phyloP scores from a whole-genome alignment of 2,888 invertebrate species.

The Stramonita haemastoma region DNA sequence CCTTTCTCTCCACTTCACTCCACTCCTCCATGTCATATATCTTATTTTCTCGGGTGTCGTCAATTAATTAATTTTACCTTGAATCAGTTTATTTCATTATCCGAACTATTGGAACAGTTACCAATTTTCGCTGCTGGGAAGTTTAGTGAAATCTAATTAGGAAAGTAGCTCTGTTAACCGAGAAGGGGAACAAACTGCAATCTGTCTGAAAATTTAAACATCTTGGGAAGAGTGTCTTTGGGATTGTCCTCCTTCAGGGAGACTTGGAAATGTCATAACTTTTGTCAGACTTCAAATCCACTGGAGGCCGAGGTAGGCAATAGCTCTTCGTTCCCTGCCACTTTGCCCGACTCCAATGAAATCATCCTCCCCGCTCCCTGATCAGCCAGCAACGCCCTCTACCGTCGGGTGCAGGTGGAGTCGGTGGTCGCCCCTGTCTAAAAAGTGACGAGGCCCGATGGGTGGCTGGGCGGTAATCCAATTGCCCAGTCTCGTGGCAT shows the following conservation, averaged over 20 bases:
- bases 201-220: not conserved
- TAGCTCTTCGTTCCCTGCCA: constrained; percentile 32
- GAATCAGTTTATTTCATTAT: too few species aligned
- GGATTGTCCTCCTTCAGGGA: not conserved
- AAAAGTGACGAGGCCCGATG: constrained; percentile 30
- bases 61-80: too few species aligned
- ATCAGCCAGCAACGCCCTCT: constrained; percentile 30
- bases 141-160: too few species aligned
- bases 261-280: constrained; percentile 27
- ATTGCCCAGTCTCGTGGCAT: constrained; percentile 39
- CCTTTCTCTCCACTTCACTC: too few species aligned
- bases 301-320: constrained; percentile 18
- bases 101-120: too few species aligned
- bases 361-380: not conserved
- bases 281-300: constrained; percentile 26
- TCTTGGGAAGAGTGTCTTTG: not conserved
- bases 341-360: constrained; percentile 15
- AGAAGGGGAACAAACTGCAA: not conserved
- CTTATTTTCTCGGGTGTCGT: too few species aligned
- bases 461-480: constrained; percentile 32
- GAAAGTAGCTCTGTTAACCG: not conserved
- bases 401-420: constrained; percentile 38
- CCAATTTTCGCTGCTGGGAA: too few species aligned
- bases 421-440: constrained; percentile 21
- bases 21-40: too few species aligned